Base-by-base conservation (phyloP, 2,797 vertebrate genomes). In the Furcifer pardalis region DNA sequence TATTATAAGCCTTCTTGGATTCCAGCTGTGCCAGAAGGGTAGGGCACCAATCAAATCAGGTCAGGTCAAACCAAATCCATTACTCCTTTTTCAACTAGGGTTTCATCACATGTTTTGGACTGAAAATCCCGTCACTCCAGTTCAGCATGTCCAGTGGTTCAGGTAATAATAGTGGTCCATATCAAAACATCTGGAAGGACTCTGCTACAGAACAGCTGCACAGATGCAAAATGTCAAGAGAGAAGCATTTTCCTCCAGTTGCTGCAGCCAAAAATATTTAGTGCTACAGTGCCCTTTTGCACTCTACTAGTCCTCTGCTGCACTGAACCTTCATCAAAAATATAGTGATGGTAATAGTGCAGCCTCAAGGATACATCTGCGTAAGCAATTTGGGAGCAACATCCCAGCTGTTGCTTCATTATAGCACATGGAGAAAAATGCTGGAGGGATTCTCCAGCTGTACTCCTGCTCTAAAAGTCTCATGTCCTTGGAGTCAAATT, bases 351-450 rank as follows among this genome's bases (percentile, higher is more conserved):
- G 56, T 27, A 76, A 80, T 42, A 49, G 25, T 19, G 6, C 62
- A 27, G 62, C 81, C 63, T 17, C 30, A 35, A 80, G 71, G 71
- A 68, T 69, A 40, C 27, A 75, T 80, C 81, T 87, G 62, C 62
- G 21, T 32, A 44, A 79, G 63, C 52, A 62, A 68, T 76, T 84
- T 76, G 40, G 77, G 82, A 83, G 52, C 63, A 49, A 35, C 77
- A 75, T 27, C 77, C 81, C 69, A 87, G 85, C 81, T 87, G 81
- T 87, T 83, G 69, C 59, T 72, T 86, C 65, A 72, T 82, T 52
- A 65, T 13, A 82, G 37, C 79, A 74, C 68, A 60, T 74, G 37
- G 40, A 60, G 76, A 71, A 65, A 56, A 83, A 68, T 83, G 81
- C 62, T 75, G 62, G 27, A 37, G 77, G 81, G 69, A 9, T 63